A percentile compares a stretch with the other conserved stretches of the same genome.
phyloP scores from a whole-genome alignment of 2,888 invertebrate genomes.

The Apodemia hepburni region DNA sequence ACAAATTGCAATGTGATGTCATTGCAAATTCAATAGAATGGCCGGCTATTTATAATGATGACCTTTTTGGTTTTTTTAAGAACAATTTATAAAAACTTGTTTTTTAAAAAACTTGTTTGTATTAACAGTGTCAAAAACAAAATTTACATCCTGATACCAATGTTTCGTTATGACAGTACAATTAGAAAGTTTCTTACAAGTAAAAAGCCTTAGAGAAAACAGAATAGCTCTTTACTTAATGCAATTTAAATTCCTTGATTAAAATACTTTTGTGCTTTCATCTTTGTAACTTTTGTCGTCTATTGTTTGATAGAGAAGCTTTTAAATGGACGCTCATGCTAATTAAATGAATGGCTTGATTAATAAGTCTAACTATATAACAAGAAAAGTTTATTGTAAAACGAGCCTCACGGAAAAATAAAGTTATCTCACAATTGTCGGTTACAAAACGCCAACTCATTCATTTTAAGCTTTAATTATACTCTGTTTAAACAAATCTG shows the following conservation, averaged over 20 bases:
- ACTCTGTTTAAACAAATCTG: conserved; percentile 74
- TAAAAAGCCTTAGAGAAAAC: conserved; percentile 20
- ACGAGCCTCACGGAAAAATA: conserved; percentile 51
- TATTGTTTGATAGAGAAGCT: conserved; percentile 38
- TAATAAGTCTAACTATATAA: conserved; percentile 71
- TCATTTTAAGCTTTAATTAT: conserved; percentile 72
- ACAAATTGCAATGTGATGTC: too few species aligned
- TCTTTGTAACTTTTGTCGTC: conserved; percentile 39
- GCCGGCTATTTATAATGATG: too few species aligned
- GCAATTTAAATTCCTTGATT: conserved; percentile 25
- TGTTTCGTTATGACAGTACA: conserved; percentile 15
- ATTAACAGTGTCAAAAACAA: not conserved
- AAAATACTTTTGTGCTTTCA: conserved; percentile 17
- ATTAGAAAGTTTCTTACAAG: conserved; percentile 21
- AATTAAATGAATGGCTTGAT: conserved; percentile 66
- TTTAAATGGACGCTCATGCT: conserved; percentile 47
- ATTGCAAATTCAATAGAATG: too few species aligned
- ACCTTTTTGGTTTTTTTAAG: too few species aligned
- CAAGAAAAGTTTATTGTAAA: conserved; percentile 62
- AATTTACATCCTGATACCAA: not conserved
- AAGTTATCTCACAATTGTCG: conserved; percentile 48
- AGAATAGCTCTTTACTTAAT: conserved; percentile 19
- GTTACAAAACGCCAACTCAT: conserved; percentile 67
- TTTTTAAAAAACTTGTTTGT: too few species aligned
- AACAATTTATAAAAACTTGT: too few species aligned